Evolutionary conservation across 64 coral and sea anemone species (phyloP).

Genomic region (Porites lutea): DNA sequence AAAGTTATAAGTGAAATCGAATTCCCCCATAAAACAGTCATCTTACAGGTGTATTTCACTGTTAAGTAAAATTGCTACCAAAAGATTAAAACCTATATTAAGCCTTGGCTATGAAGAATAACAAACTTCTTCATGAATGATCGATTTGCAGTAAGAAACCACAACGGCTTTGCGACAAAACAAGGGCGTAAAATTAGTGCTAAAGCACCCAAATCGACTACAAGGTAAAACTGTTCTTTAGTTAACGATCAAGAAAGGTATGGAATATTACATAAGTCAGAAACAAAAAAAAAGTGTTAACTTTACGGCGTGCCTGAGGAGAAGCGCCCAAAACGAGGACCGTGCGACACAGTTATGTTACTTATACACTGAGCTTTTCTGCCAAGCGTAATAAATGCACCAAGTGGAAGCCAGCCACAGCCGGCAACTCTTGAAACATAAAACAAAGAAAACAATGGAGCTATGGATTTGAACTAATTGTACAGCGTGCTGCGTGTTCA

Average conservation of each 20-base stretch:
- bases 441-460: background rate
- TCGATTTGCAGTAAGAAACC: background rate
- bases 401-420: background rate
- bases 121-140: background rate
- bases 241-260: background rate
- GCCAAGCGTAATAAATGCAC: background rate
- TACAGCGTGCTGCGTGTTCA: conserved; percentile 19
- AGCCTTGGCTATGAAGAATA: background rate
- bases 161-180: conserved; percentile 8
- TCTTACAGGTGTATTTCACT: no score
- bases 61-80: no score
- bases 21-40: no score
- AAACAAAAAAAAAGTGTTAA: no score
- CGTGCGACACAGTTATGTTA: conserved; percentile 6
- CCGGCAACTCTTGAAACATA: background rate
- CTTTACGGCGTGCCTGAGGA: background rate
- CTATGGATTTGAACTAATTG: background rate
- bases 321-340: background rate
- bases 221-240: background rate
- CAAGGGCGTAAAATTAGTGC: background rate
- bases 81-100: background rate
- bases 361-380: background rate
- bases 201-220: background rate
- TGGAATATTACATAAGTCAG: background rate
- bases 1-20: no score